Conservation (phyloP, 2,888 invertebrate genomes). For the Alviniconcha strummeri region DNA sequence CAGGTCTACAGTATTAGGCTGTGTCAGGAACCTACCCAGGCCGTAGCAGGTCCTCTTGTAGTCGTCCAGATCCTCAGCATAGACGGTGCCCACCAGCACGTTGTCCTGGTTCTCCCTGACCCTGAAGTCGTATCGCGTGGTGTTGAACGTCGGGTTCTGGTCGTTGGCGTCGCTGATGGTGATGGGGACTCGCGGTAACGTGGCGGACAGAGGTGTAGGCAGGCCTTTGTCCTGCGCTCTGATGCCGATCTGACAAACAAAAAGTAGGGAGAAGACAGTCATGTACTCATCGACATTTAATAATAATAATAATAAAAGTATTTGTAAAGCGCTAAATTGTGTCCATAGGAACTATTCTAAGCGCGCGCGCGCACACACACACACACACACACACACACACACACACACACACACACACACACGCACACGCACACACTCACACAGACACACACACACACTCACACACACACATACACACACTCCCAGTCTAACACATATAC, state of each 20-base stretch:
- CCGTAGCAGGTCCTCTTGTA: constrained; percentile 24
- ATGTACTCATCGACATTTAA: too few species aligned
- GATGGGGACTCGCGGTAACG: constrained; percentile 15
- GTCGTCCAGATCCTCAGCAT: constrained; percentile 33
- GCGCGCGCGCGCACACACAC: not conserved
- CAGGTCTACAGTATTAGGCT: not conserved
- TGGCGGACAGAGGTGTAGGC: constrained; percentile 1
- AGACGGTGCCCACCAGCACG: constrained; percentile 27
- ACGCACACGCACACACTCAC: not conserved
- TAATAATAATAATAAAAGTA: not conserved
- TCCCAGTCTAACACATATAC: too few species aligned
- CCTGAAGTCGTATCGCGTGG: not conserved
- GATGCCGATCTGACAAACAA: constrained; percentile 21
- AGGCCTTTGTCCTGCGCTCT: constrained; percentile 34
- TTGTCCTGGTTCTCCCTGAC: constrained; percentile 1
- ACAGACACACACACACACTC: not conserved
- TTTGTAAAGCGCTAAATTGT: too few species aligned
- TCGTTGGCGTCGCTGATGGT: constrained; percentile 35
- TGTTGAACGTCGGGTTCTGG: constrained; percentile 34
- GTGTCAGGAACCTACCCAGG: constrained; percentile 8
- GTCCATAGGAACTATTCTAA: not conserved
- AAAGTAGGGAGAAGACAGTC: not conserved
- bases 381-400: not conserved
- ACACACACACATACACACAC: not conserved
- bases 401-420: not conserved